A percentile compares a stretch with the other conserved stretches of the same genome.
Evolutionary conservation across 2,113 vertebrate genomes (phyloP).

Genomic region (Aegithalos caudatus): DNA sequence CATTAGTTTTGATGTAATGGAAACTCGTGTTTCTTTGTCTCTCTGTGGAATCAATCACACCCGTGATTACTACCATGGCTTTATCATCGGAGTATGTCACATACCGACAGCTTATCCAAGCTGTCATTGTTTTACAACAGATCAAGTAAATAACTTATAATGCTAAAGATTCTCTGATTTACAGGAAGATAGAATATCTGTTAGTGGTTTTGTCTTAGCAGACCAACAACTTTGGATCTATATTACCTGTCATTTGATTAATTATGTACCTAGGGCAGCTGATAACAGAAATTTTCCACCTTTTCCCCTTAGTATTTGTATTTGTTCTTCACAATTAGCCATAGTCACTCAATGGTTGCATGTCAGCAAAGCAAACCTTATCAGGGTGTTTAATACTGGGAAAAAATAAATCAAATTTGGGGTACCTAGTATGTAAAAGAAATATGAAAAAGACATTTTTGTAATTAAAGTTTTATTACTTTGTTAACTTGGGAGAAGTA

Average conservation of each 20-base stretch:
- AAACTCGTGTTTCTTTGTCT: not conserved
- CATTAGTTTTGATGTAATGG: not conserved
- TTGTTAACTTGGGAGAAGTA: not conserved
- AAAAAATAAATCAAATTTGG: not conserved
- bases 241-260: slow-evolving; percentile 47
- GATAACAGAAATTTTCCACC: not conserved
- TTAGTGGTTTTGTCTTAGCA: slow-evolving; percentile 24
- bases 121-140: not conserved
- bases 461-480: not conserved
- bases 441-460: not conserved
- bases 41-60: not conserved
- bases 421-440: not conserved
- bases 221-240: slow-evolving; percentile 28
- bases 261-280: not conserved
- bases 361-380: not conserved
- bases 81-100: not conserved
- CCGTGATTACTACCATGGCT: not conserved
- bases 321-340: slow-evolving; percentile 10
- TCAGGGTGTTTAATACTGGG: not conserved
- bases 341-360: not conserved
- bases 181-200: not conserved
- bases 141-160: not conserved
- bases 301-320: not conserved
- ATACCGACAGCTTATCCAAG: not conserved
- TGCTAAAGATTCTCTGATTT: slow-evolving; percentile 10